These are phyloP conservation scores for Sinocyclocheilus rhinocerous DNA, from an alignment of 2,113 vertebrate species.

Conservation along the genomic window DNA sequence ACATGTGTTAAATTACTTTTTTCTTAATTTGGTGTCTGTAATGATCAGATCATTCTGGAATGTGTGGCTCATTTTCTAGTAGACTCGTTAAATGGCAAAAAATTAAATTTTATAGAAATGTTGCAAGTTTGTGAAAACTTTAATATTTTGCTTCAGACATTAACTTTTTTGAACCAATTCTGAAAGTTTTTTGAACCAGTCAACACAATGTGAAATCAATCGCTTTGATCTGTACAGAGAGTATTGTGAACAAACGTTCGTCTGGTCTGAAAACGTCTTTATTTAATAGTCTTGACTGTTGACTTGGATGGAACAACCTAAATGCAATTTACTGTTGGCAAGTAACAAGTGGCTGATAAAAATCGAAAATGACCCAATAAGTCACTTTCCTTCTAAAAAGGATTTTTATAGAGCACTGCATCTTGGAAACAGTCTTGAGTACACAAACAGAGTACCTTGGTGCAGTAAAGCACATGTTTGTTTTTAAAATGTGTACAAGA, in stretches of 20 bases:
- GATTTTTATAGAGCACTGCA: background rate
- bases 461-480: background rate
- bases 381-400: conserved; percentile 23
- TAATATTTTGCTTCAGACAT: background rate
- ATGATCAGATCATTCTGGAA: conserved; percentile 19
- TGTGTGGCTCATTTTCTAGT: conserved; percentile 16
- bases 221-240: background rate
- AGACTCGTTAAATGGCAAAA: background rate
- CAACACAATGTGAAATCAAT: conserved; percentile 16
- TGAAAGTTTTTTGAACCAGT: background rate
- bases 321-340: conserved; percentile 38
- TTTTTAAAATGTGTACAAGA: background rate
- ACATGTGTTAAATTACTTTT: too few relatives aligned
- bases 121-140: background rate
- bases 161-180: background rate
- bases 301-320: conserved; percentile 23
- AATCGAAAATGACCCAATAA: conserved; percentile 22
- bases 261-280: background rate
- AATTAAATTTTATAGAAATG: background rate
- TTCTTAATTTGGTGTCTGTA: background rate
- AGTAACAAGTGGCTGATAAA: conserved; percentile 38
- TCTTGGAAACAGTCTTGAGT: background rate
- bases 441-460: background rate
- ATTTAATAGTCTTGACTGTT: conserved; percentile 4
- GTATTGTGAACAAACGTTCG: background rate